Conservation (phyloP, 2,113 vertebrate species). For the Gobius niger region DNA sequence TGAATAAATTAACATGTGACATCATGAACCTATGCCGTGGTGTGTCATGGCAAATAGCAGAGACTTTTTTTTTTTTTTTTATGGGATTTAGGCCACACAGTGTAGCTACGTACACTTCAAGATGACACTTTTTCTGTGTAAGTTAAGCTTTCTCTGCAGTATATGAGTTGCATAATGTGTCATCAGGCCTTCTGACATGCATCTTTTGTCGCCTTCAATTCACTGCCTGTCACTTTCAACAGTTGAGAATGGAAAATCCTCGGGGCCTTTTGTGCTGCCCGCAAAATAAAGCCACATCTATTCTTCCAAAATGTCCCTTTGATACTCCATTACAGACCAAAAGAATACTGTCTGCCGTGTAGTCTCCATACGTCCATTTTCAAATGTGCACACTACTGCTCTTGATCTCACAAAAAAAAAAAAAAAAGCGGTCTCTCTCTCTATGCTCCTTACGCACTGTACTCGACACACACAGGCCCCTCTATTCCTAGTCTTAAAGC, state of each 20-base stretch:
- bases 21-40: too few species aligned
- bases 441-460: constrained; percentile 40
- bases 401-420: constrained; percentile 52
- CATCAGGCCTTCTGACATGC: constrained; percentile 12
- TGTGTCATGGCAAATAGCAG: too few species aligned
- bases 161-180: constrained; percentile 19
- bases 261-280: constrained; percentile 23
- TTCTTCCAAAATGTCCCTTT: constrained; percentile 44
- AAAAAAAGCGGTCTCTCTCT: constrained; percentile 33
- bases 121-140: constrained; percentile 15
- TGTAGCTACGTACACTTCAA: not conserved
- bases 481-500: constrained; percentile 65
- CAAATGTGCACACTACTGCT: constrained; percentile 54
- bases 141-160: constrained; percentile 11
- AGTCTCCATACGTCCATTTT: constrained; percentile 55
- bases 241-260: constrained; percentile 31
- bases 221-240: constrained; percentile 21
- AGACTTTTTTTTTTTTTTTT: too few species aligned
- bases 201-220: constrained; percentile 12
- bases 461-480: constrained; percentile 36
- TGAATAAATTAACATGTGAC: not conserved
- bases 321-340: constrained; percentile 48
- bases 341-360: constrained; percentile 53
- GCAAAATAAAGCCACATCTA: constrained; percentile 51
- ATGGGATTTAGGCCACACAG: too few species aligned